These are phyloP conservation scores for Strix aluco DNA, from an alignment of 2,113 vertebrate genomes.

Conservation along the genomic window DNA sequence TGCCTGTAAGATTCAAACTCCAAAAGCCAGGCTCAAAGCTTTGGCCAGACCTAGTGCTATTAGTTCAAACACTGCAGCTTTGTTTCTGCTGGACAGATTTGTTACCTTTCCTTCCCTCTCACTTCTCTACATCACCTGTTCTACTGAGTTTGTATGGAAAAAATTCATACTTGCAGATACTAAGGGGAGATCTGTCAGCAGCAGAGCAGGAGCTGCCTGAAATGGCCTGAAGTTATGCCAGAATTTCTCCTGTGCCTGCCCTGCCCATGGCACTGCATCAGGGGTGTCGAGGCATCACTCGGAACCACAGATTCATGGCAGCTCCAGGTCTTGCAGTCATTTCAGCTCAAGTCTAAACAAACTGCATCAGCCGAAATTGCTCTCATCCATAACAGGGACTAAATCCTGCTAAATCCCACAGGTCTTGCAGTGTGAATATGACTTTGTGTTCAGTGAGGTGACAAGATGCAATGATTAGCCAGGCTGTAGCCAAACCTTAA, in stretches of 20 bases:
- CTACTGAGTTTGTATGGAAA: constrained; percentile 14
- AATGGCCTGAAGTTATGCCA: neutral
- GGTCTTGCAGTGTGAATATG: neutral
- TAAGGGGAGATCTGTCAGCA: neutral
- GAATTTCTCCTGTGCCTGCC: neutral
- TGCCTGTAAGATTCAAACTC: constrained; percentile 10
- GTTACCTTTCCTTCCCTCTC: neutral
- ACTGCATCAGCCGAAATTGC: neutral
- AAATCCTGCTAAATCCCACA: neutral
- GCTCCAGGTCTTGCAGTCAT: neutral
- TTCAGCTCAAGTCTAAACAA: neutral
- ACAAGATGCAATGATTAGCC: neutral
- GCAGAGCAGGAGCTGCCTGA: neutral
- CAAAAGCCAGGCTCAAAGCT: constrained; percentile 18
- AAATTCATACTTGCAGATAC: neutral
- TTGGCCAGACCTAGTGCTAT: constrained; percentile 25
- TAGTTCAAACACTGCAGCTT: constrained; percentile 40
- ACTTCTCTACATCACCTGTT: neutral
- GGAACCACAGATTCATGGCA: neutral
- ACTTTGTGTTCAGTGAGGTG: neutral
- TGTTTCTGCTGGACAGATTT: neutral
- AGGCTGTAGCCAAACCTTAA: neutral
- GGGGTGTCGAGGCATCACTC: neutral
- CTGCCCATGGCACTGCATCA: neutral
- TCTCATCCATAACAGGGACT: neutral